Base-by-base conservation (phyloP, 2,113 vertebrate genomes). In the Toxotes jaculatrix region DNA sequence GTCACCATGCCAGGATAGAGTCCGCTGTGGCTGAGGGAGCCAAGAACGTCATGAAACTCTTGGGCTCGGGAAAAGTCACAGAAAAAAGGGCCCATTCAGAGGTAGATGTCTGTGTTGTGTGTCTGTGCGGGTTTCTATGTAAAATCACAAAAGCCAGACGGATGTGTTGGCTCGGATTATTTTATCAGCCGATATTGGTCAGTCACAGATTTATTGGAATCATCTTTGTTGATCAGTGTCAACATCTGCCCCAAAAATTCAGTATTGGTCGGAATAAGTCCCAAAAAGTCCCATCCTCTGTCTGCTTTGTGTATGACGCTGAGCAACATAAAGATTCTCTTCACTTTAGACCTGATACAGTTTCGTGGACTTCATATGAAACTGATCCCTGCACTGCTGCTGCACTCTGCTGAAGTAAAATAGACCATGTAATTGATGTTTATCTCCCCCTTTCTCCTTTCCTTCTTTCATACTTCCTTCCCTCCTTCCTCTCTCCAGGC, bases 31-130 rank as follows among this genome's bases (percentile, higher is more conserved):
- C 97, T 14, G 98, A 99, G 93, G 98, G 98, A 90, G 98, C 98
- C 93, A 99, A 99, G 92, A 99, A 99, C 63, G 98, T 99, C 89
- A 99, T 99, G 97, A 99, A 98, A 92, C 96, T 99, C 77, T 96
- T 99, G 87, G 98, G 98, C 80, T 95, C 98, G 45, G 97, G 97
- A 87, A 99, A 98, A 92, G 97, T 99, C 89, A 97, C 98, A 0
- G 98, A 99, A 92, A 98, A 98, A 93, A 99, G 96, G 92, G 97
- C 97, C 60, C 98, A 97, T 93, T 97, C 97, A 91, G 98, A 99
- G 96, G 98, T 99, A 95, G 93, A 27, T 34, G 13, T 66, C 47
- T 67, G 21, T 60, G 32, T 42, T 60, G 7, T 23, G 21, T 5
- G 21, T 23, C 11, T 8, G 11, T 49, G 42, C 14, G 14, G 19